Base-by-base conservation (phyloP, 2,797 vertebrate genomes). In the Enteromius thamalakanensis region DNA sequence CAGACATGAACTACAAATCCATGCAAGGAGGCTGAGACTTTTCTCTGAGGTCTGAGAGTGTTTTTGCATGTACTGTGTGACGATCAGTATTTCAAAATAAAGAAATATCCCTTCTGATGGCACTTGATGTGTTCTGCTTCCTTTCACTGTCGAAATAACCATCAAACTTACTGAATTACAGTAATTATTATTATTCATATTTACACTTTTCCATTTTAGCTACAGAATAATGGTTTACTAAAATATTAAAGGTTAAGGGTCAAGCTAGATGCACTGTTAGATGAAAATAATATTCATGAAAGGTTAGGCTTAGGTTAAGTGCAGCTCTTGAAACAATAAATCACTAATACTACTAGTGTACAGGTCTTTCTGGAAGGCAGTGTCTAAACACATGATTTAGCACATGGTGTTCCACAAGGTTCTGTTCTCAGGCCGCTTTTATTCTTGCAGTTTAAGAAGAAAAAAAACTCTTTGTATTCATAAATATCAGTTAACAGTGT, bases 81-180 rank as follows among this genome's bases (percentile, higher is more conserved):
- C 60, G 17, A 55, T 21, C 40, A 42, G 53, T 40, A 53, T 85
- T 87, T 87, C 62, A 58, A 74, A 85, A 86, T 68, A 84, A 84
- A 84, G 87, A 88, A 81, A 90, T 69, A 45, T 76, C 76, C 77
- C 32, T 21, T 75, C 42, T 75, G 23, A 68, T 6, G 64, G 23
- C 40, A 11, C 40, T 58, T 42, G 1, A 42, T 9, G 3, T 34
- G 17, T 5, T 19, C 53, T 60, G 49, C n/a, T 75, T 75, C 32
- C 51, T 34, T n/a, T n/a, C 49, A 75, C 4, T 58, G 51, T 75
- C 6, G 1, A 75, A 55, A 55, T 51, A 6, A 72, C 10, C 45
- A 19, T 49, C 5, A 62, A 32, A 32, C 26, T 32, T 64, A 6
- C 6, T 64, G 60, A 62, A 64, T 15, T 29, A 32, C 60, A 17